Evolutionary conservation across 2,113 vertebrate species (phyloP).

Genomic region (Pantherophis guttatus): DNA sequence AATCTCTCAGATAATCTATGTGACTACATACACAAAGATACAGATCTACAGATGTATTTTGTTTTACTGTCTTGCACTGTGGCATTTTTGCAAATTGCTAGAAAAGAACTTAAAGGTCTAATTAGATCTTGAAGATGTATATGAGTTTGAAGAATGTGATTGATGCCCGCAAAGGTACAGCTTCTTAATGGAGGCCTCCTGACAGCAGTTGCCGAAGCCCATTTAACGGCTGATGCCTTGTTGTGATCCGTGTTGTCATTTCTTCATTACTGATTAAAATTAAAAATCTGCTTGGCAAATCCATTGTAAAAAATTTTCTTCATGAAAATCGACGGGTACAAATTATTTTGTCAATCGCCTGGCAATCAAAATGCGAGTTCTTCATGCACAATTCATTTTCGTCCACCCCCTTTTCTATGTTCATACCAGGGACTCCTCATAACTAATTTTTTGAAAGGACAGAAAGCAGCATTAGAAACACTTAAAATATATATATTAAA

Average conservation of each 20-base stretch:
- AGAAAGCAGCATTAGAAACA: constrained; percentile 71
- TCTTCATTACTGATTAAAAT: constrained; percentile 99
- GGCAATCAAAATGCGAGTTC: constrained; percentile 78
- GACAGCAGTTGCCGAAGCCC: constrained; percentile 91
- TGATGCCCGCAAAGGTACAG: constrained; percentile 89
- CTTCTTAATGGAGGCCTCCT: constrained; percentile 86
- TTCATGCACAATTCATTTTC: constrained; percentile 67
- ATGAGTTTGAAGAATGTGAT: constrained; percentile 82
- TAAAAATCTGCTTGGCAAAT: constrained; percentile 87
- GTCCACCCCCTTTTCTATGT: constrained; percentile 44
- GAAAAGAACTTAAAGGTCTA: constrained; percentile 81
- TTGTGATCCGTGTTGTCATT: constrained; percentile 99
- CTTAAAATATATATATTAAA: constrained; percentile 34
- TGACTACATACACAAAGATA: not conserved
- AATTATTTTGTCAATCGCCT: constrained; percentile 96
- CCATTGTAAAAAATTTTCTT: constrained; percentile 84
- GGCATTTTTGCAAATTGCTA: constrained; percentile 81
- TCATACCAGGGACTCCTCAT: constrained; percentile 71
- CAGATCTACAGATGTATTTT: constrained; percentile 8
- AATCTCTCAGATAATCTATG: constrained; percentile 16
- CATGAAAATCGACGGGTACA: constrained; percentile 89
- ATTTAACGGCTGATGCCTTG: constrained; percentile 94
- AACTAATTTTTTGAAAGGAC: constrained; percentile 73
- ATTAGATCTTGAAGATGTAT: constrained; percentile 78
- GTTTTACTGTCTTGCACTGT: constrained; percentile 70